Conservation (phyloP, 2,797 vertebrate genomes). For the Denticeps clupeoides region DNA sequence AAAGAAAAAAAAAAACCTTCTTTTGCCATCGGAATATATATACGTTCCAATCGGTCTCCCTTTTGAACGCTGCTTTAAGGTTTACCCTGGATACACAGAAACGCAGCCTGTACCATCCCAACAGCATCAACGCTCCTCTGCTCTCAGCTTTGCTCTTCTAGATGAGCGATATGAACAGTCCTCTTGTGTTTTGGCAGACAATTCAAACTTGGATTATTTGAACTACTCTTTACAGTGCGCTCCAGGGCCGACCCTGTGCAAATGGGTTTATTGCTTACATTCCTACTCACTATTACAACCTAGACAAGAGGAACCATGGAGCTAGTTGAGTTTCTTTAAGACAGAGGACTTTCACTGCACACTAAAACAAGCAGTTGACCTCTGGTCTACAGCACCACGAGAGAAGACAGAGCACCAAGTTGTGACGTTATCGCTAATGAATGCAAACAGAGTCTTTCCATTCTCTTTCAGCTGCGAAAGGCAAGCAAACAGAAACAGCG, state of each 20-base stretch:
- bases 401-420: slow-evolving; percentile 71
- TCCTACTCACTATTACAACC: slow-evolving; percentile 48
- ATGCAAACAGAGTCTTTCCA: slow-evolving; percentile 57
- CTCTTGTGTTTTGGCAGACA: too few relatives aligned
- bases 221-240: too few relatives aligned
- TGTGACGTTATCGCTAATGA: slow-evolving; percentile 50
- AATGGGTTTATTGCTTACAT: slow-evolving; percentile 35
- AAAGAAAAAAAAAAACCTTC: too few relatives aligned
- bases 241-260: slow-evolving; percentile 21
- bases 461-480: slow-evolving; percentile 48
- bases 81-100: slow-evolving; percentile 19
- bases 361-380: slow-evolving; percentile 43
- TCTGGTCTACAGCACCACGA: slow-evolving; percentile 70
- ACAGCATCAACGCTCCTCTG: too few relatives aligned
- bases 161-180: too few relatives aligned
- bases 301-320: slow-evolving; percentile 43
- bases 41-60: too few relatives aligned
- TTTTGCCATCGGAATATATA: too few relatives aligned
- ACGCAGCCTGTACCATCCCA: too few relatives aligned
- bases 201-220: too few relatives aligned
- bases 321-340: slow-evolving; percentile 42
- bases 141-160: too few relatives aligned
- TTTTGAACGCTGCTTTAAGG: too few relatives aligned
- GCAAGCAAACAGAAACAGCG: slow-evolving; percentile 39
- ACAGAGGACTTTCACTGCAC: slow-evolving; percentile 46